Conservation (phyloP, 2,113 vertebrate species). For the Hypanus sabinus region DNA sequence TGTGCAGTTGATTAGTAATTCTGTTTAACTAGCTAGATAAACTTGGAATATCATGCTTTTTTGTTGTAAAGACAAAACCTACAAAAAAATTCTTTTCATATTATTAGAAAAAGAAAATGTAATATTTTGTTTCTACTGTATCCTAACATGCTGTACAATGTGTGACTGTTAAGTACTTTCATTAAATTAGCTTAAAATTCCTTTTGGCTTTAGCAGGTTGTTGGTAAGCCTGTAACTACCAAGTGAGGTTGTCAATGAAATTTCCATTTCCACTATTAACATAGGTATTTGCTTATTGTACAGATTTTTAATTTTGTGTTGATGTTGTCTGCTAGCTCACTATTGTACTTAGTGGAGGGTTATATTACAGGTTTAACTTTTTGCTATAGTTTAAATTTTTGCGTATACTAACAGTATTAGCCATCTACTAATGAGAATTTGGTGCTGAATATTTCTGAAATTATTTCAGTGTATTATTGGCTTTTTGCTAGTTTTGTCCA, state of each 20-base stretch:
- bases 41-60: neutral
- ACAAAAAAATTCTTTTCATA: conserved; percentile 2
- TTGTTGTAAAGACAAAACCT: neutral
- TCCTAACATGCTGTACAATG: neutral
- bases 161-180: neutral
- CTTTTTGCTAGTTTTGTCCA: conserved; percentile 8
- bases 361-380: neutral
- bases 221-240: neutral
- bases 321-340: neutral
- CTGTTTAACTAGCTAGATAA: neutral
- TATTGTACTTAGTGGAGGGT: neutral
- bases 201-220: neutral
- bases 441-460: conserved; percentile 18
- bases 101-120: neutral
- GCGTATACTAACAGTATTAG: conserved; percentile 12
- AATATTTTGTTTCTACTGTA: neutral
- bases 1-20: neutral
- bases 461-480: neutral
- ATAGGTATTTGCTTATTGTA: neutral
- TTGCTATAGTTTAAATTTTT: conserved; percentile 1
- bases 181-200: neutral
- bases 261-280: neutral
- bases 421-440: neutral
- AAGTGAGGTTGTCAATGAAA: neutral
- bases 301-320: conserved; percentile 8